phyloP scores from a whole-genome alignment of 2,888 invertebrate genomes.

The Trisateles emortualis region DNA sequence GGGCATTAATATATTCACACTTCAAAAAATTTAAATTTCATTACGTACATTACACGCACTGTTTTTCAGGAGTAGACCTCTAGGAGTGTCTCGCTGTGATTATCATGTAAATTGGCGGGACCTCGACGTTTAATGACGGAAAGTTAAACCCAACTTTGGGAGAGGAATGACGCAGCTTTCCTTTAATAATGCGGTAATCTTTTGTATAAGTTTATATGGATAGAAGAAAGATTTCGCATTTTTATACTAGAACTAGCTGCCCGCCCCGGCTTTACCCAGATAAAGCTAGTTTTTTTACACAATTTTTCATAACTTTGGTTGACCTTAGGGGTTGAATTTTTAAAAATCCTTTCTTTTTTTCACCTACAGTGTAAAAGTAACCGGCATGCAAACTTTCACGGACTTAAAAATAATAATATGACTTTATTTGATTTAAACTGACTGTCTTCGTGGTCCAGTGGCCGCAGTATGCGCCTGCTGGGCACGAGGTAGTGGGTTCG shows the following conservation, averaged over 20 bases:
- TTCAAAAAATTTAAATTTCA: slow-evolving; percentile 25
- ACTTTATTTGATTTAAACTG: too few species aligned
- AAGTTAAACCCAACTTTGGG: slow-evolving; percentile 26
- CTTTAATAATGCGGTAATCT: slow-evolving; percentile 26
- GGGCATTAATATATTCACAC: neutral
- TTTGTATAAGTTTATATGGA: slow-evolving; percentile 1
- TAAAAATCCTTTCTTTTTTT: too few species aligned
- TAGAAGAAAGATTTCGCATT: neutral
- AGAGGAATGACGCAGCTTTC: slow-evolving; percentile 30
- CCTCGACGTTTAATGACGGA: slow-evolving; percentile 24
- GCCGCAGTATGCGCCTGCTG: too few species aligned
- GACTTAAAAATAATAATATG: too few species aligned
- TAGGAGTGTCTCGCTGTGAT: slow-evolving; percentile 12
- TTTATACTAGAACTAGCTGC: slow-evolving; percentile 12
- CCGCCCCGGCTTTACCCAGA: too few species aligned
- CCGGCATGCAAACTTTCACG: too few species aligned
- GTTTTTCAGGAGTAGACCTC: slow-evolving; percentile 23
- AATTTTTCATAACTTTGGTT: too few species aligned
- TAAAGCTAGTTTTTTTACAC: too few species aligned
- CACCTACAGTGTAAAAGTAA: too few species aligned
- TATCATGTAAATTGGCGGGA: slow-evolving; percentile 39
- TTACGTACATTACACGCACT: slow-evolving; percentile 9
- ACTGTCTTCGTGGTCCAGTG: too few species aligned
- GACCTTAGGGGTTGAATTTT: too few species aligned
- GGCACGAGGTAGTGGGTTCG: too few species aligned